A percentile compares a stretch with the other conserved stretches of the same genome.
Evolutionary conservation across 2,113 vertebrate genomes (phyloP).

Genomic region (Gallinago paraguaiae): DNA sequence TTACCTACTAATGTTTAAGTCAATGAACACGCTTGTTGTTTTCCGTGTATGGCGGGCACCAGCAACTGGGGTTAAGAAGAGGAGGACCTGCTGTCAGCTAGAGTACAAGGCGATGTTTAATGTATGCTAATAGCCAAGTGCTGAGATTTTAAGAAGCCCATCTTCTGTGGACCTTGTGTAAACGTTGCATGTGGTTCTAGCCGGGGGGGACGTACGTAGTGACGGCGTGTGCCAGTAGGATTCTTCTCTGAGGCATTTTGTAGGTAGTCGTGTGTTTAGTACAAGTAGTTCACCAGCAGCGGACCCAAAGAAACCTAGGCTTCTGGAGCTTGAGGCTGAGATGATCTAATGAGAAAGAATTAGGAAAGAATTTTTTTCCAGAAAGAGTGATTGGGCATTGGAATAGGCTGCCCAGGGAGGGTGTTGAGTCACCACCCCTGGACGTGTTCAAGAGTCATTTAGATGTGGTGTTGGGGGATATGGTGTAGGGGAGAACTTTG

Average conservation of each 20-base stretch:
- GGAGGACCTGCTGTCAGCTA: not conserved
- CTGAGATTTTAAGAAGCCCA: not conserved
- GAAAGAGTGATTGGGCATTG: too few species aligned
- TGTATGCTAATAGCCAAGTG: not conserved
- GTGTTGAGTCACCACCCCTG: too few species aligned
- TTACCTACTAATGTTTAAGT: not conserved
- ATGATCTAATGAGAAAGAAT: not conserved
- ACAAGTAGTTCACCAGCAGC: not conserved
- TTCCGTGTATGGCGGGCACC: not conserved
- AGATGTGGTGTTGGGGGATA: too few species aligned
- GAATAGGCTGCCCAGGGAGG: too few species aligned
- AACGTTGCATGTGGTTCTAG: fast-evolving
- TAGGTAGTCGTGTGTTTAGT: not conserved
- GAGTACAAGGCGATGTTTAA: not conserved
- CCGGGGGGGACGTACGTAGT: fast-evolving
- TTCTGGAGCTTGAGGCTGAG: not conserved
- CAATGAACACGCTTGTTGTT: not conserved
- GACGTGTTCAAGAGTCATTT: too few species aligned
- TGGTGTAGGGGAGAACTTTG: too few species aligned
- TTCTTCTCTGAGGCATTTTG: not conserved
- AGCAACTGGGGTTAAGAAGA: not conserved
- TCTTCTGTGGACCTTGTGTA: not conserved
- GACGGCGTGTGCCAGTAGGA: not conserved
- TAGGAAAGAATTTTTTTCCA: too few species aligned
- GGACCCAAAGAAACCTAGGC: not conserved